Conservation (phyloP, 2,888 invertebrate species). For the Eilema sororculum region DNA sequence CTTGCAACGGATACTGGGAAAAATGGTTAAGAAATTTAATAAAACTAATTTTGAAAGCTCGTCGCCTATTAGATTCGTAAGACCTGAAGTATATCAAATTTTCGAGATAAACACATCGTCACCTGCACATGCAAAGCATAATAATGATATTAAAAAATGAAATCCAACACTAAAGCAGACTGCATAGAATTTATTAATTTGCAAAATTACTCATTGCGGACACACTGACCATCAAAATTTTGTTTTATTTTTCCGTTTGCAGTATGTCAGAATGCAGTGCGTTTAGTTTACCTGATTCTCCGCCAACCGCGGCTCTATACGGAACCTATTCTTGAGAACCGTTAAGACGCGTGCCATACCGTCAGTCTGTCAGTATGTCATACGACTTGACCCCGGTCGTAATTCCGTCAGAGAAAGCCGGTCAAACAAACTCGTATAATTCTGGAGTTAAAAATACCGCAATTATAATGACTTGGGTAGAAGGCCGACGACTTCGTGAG, state of each 20-base stretch:
- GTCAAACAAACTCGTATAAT: conserved; percentile 36
- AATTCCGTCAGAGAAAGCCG: conserved; percentile 41
- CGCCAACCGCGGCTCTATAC: not conserved
- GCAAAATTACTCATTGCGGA: not conserved
- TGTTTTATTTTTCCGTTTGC: not conserved
- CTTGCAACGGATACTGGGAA: not conserved
- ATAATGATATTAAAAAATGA: too few relatives aligned
- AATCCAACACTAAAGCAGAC: not conserved
- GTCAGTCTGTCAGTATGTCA: conserved; percentile 17
- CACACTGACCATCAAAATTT: not conserved
- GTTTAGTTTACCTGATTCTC: not conserved
- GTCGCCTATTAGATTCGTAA: not conserved
- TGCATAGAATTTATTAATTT: not conserved
- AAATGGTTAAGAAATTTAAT: not conserved
- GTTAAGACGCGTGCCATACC: conserved; percentile 14
- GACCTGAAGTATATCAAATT: too few relatives aligned
- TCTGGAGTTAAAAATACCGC: conserved; percentile 31
- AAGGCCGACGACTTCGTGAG: conserved; percentile 25
- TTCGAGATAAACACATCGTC: too few relatives aligned
- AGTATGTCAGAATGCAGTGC: not conserved
- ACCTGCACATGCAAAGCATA: not conserved
- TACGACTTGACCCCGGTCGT: conserved; percentile 14
- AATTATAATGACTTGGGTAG: conserved; percentile 22
- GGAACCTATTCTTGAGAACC: conserved; percentile 1
- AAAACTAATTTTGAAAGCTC: not conserved